Evolutionary conservation across 53 echinoderm and acorn worm species (phyloP).

Genomic region (Arbacia lixula): DNA sequence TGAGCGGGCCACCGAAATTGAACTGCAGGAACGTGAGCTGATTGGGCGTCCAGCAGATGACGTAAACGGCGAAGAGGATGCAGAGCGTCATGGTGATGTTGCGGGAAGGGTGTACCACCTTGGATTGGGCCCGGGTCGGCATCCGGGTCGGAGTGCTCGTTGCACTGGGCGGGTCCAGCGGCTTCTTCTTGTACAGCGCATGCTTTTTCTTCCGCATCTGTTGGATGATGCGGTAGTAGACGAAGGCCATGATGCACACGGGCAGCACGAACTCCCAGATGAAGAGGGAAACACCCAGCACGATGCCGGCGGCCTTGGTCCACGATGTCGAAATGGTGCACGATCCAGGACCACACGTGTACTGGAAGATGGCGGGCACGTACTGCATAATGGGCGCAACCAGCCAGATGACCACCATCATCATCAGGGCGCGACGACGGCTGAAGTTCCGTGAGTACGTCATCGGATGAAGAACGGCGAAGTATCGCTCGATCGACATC

Average conservation of each 20-base stretch:
- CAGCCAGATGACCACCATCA: slow-evolving; percentile 72
- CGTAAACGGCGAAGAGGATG: slow-evolving; percentile 81
- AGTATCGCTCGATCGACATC: slow-evolving; percentile 89
- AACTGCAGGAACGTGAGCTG: slow-evolving; percentile 92
- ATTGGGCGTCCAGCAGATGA: slow-evolving; percentile 94
- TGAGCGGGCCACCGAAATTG: slow-evolving; percentile 82
- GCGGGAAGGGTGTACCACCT: slow-evolving; percentile 44
- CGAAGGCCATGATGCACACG: slow-evolving; percentile 77
- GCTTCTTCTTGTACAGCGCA: slow-evolving; percentile 44
- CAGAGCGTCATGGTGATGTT: slow-evolving; percentile 87
- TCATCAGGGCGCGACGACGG: slow-evolving; percentile 56
- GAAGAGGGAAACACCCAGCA: slow-evolving; percentile 68
- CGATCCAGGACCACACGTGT: slow-evolving; percentile 7
- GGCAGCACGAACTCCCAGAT: slow-evolving; percentile 89
- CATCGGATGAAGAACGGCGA: slow-evolving; percentile 87
- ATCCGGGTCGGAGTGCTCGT: neutral
- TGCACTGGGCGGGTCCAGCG: slow-evolving; percentile 16
- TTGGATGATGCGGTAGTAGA: slow-evolving; percentile 67
- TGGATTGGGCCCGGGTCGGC: slow-evolving; percentile 16
- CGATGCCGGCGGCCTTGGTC: slow-evolving; percentile 58
- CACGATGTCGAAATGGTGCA: slow-evolving; percentile 63
- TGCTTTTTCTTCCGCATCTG: slow-evolving; percentile 68
- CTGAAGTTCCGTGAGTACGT: slow-evolving; percentile 73
- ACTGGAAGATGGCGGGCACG: slow-evolving; percentile 73
- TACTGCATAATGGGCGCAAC: slow-evolving; percentile 85